Evolutionary conservation across 2,113 vertebrate species (phyloP).

Genomic region (Suricata suricatta): DNA sequence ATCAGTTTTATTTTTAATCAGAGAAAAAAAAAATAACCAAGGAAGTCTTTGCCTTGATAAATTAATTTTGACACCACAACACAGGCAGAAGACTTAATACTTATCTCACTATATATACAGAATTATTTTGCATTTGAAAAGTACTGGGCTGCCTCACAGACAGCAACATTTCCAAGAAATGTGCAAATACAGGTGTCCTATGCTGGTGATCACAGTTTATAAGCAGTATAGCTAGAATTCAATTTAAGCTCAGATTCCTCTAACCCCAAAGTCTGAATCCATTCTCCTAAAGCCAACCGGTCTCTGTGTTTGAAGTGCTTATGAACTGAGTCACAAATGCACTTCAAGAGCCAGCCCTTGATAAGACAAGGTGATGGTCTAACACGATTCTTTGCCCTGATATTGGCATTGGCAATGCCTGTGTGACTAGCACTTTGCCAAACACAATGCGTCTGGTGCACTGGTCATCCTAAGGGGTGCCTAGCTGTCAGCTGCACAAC

Average conservation of each 20-base stretch:
- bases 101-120: not conserved
- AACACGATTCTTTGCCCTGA: not conserved
- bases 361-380: not conserved
- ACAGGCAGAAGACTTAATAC: not conserved
- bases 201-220: not conserved
- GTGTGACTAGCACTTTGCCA: not conserved
- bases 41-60: not conserved
- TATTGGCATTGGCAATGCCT: not conserved
- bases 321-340: not conserved
- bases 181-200: not conserved
- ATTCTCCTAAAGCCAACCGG: not conserved
- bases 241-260: not conserved
- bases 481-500: not conserved
- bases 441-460: not conserved
- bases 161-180: not conserved
- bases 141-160: not conserved
- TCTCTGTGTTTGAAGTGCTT: slow-evolving; percentile 6
- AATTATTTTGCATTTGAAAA: not conserved
- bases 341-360: not conserved
- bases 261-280: not conserved
- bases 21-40: not conserved
- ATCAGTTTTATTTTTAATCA: not conserved
- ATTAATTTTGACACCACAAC: not conserved
- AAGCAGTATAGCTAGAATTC: not conserved
- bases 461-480: not conserved